phyloP scores from a whole-genome alignment of 2,888 invertebrate genomes.

The Ophion ventricosus region DNA sequence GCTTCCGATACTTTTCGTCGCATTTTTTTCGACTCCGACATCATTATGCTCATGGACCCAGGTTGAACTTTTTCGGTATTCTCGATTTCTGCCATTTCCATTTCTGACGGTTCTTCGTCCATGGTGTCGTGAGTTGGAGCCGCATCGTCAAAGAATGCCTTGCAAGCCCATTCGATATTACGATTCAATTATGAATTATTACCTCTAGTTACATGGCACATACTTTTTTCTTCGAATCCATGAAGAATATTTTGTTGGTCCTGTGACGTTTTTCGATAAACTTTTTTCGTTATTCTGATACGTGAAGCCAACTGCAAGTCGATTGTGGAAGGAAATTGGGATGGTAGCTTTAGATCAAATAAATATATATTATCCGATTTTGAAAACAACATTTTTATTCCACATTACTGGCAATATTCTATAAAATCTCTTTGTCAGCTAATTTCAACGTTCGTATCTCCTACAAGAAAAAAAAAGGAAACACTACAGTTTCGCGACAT shows the following conservation, averaged over 20 bases:
- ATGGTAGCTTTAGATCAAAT: neutral
- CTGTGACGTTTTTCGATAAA: constrained; percentile 4
- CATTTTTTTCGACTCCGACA: constrained; percentile 40
- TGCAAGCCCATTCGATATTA: neutral
- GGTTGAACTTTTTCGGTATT: neutral
- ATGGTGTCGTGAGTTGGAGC: neutral
- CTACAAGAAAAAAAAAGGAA: neutral
- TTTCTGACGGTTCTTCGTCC: neutral
- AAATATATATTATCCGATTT: neutral
- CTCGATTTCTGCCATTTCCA: constrained; percentile 4
- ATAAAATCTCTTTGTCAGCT: neutral
- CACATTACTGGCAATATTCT: neutral
- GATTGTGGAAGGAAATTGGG: neutral
- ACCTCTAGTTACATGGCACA: neutral
- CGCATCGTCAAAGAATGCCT: constrained; percentile 7
- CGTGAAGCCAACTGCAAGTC: constrained; percentile 18
- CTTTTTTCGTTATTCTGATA: neutral
- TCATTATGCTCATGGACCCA: constrained; percentile 10
- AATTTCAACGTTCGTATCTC: neutral
- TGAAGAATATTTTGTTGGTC: neutral
- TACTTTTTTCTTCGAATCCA: constrained; percentile 26
- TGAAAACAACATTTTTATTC: constrained; percentile 33
- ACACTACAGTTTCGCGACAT: neutral
- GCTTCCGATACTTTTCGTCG: constrained; percentile 32
- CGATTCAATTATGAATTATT: constrained; percentile 1